phyloP scores from a whole-genome alignment of 2,797 vertebrate species.

The Macropodus opercularis region DNA sequence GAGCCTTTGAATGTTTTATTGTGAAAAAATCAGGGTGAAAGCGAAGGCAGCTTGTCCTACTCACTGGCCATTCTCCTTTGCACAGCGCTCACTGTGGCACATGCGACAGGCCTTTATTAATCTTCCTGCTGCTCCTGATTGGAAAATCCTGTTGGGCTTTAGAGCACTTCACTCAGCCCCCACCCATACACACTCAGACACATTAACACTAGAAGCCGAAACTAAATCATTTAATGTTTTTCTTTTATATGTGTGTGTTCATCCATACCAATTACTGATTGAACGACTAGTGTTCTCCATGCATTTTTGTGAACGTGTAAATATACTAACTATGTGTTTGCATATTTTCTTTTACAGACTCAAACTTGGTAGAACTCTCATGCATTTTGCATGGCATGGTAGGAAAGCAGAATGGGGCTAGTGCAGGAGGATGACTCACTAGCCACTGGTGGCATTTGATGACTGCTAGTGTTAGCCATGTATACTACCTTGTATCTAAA shows the following conservation, averaged over 20 bases:
- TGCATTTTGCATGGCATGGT: constrained; percentile 60
- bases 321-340: constrained; percentile 19
- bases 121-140: constrained; percentile 74
- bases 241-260: constrained; percentile 9
- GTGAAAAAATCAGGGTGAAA: constrained; percentile 23
- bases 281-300: constrained; percentile 25
- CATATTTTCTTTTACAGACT: constrained; percentile 28
- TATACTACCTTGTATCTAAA: too few relatives aligned
- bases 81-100: constrained; percentile 21
- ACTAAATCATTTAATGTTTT: constrained; percentile 55
- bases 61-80: constrained; percentile 23
- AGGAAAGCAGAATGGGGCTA: constrained; percentile 45
- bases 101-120: constrained; percentile 59
- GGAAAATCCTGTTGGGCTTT: constrained; percentile 77
- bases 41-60: constrained; percentile 30
- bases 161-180: constrained; percentile 50
- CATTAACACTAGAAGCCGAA: constrained; percentile 31
- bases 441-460: constrained; percentile 32
- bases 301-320: constrained; percentile 13
- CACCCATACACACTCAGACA: background rate
- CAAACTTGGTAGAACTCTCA: constrained; percentile 18
- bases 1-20: constrained; percentile 70
- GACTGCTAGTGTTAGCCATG: too few relatives aligned
- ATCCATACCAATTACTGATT: constrained; percentile 37
- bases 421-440: constrained; percentile 55